phyloP scores from a whole-genome alignment of 2,888 invertebrate genomes.

The Proisotoma minuta region DNA sequence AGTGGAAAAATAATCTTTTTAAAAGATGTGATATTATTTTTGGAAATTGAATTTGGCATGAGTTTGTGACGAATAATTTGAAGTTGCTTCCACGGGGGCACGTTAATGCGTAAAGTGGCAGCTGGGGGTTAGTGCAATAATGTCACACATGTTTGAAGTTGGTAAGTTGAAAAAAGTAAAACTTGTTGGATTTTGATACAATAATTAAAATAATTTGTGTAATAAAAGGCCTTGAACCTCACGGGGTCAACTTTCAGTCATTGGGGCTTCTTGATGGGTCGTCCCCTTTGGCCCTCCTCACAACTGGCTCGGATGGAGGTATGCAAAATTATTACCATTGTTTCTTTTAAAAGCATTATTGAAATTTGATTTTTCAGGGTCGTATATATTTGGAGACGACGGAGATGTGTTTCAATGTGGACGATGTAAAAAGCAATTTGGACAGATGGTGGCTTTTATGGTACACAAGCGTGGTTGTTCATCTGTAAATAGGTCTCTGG shows the following conservation, averaged over 20 bases:
- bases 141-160: constrained; percentile 1
- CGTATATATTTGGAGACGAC: constrained; percentile 55
- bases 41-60: too few species aligned
- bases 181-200: neutral
- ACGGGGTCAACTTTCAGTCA: constrained; percentile 13
- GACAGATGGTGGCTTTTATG: constrained; percentile 59
- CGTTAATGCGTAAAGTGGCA: too few species aligned
- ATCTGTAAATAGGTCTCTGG: too few species aligned
- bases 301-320: neutral
- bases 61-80: too few species aligned
- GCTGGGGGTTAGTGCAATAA: too few species aligned
- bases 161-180: neutral
- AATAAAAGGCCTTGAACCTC: constrained; percentile 8
- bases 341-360: neutral
- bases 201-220: too few species aligned
- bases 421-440: constrained; percentile 63
- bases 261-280: constrained; percentile 4
- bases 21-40: too few species aligned
- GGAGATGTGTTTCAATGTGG: constrained; percentile 69
- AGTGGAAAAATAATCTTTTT: too few species aligned
- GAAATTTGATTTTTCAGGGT: constrained; percentile 16
- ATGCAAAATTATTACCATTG: neutral
- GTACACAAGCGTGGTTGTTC: constrained; percentile 57
- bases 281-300: neutral
- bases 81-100: too few species aligned